phyloP scores from a whole-genome alignment of 2,797 vertebrate species.

The Molossus molossus region DNA sequence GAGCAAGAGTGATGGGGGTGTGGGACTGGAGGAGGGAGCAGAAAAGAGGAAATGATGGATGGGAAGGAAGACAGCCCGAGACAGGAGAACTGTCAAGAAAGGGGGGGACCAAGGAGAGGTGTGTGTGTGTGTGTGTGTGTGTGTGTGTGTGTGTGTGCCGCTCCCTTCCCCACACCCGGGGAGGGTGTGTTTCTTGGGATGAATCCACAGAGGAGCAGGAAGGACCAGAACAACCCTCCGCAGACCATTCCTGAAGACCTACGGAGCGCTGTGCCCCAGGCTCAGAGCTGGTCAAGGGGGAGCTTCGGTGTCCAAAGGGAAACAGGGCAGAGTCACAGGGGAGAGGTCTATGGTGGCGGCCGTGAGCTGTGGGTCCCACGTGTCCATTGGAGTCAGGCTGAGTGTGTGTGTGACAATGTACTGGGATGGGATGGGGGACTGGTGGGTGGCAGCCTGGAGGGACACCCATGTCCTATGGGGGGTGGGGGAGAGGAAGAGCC shows the following conservation, averaged over 20 bases:
- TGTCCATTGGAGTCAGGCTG: no score
- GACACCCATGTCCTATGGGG: no score
- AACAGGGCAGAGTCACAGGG: neutral
- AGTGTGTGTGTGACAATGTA: no score
- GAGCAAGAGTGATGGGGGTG: conserved; percentile 4
- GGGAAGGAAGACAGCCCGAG: neutral
- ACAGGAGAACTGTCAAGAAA: neutral
- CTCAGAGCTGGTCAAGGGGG: neutral
- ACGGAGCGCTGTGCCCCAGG: neutral
- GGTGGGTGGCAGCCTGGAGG: neutral
- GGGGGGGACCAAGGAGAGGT: rapidly evolving
- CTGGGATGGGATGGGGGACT: rapidly evolving
- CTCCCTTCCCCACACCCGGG: rapidly evolving
- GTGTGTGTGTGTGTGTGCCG: neutral
- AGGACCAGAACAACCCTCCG: neutral
- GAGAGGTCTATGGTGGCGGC: neutral
- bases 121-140: rapidly evolving
- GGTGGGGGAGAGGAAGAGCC: no score
- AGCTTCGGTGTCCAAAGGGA: neutral
- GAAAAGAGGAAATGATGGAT: conserved; percentile 70
- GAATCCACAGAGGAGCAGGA: neutral
- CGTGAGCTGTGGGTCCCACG: no score
- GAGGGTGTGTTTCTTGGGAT: neutral
- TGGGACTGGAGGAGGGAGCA: neutral
- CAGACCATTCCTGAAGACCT: neutral